Percentiles rank a stretch among this genome's conserved stretches.
phyloP scores from a whole-genome alignment of 1,140 invertebrate genomes.

The Aphidius ervi region DNA sequence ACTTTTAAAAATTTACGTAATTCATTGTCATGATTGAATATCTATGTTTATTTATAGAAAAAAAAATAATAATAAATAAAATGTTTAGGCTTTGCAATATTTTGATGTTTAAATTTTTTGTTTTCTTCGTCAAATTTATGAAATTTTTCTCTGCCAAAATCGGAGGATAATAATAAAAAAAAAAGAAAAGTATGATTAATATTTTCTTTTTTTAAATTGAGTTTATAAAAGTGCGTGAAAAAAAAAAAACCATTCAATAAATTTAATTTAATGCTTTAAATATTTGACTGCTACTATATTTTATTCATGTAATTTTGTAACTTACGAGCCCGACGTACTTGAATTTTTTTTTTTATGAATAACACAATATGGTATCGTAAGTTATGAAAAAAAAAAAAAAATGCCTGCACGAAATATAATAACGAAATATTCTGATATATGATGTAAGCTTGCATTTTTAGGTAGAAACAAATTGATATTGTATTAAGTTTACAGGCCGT shows the following conservation, averaged over 20 bases:
- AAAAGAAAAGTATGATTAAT: too few species aligned
- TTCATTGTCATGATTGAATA: too few species aligned
- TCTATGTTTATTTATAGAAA: too few species aligned
- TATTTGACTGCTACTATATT: conserved; percentile 12
- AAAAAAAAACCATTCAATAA: background rate
- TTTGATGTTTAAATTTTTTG: background rate
- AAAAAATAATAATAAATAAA: too few species aligned
- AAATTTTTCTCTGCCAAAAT: background rate
- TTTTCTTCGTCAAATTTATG: background rate
- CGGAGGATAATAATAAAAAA: background rate
- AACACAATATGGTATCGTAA: conserved; percentile 15
- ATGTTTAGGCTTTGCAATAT: too few species aligned
- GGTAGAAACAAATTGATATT: conserved; percentile 23
- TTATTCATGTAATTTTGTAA: conserved; percentile 9
- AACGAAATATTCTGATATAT: background rate
- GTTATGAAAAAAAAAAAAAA: conserved; percentile 21
- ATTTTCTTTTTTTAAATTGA: conserved; percentile 2
- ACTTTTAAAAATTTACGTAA: too few species aligned
- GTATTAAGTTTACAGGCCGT: conserved; percentile 11
- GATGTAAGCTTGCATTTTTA: conserved; percentile 16
- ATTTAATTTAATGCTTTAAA: conserved; percentile 21
- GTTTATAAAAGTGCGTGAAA: conserved; percentile 7
- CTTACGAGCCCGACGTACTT: conserved; percentile 28
- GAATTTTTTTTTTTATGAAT: conserved; percentile 4
- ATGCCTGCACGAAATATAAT: conserved; percentile 12